Base-by-base conservation (phyloP, 2,113 vertebrate genomes). In the Lontra canadensis region DNA sequence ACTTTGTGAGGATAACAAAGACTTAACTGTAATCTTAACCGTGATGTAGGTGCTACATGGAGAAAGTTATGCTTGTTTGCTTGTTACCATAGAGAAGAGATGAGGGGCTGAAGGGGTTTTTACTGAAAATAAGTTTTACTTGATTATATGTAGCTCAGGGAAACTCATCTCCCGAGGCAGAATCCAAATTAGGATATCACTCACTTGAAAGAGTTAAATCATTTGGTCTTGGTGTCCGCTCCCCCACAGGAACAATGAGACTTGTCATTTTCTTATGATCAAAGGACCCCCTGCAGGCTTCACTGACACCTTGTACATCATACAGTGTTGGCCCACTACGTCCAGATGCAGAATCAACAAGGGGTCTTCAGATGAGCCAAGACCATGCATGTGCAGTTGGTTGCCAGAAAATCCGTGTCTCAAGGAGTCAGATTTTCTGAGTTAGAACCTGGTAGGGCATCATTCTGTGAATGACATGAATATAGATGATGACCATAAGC, bases 241-340 rank as follows among this genome's bases (percentile, higher is more conserved):
- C 21, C 39, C 7, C 39, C 12, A 74, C 6, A 20, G 23, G 57
- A 95, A 92, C 39, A 80, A 65, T 36, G 23, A 90, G 85, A 86
- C 20, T 36, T 90, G 92, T 55, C 76, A 39, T 90, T 88, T 97
- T 69, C 47, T 34, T 73, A 8, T 74, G 89, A 47, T 49, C 4
- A 2, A 80, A 79, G 73, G 88, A 20, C 52, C 55, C 85, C 85
- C 94, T 88, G 67, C 34, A 74, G 95, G 44, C 52, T 93, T 78
- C 44, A 52, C 69, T 95, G 96, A 93, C 94, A 95, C 39, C 92
- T 95, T 96, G 89, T 98, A 96, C 39, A 93, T 98, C 95, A 96
- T 47, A 88, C 17, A 42, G 4, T 63, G 21, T 61, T 90, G 80
- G 86, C 88, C 61, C 88, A 42, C 93, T 52, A 84, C 55, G 94